phyloP scores from a whole-genome alignment of 2,113 vertebrate genomes.

The Crotalus tigris region DNA sequence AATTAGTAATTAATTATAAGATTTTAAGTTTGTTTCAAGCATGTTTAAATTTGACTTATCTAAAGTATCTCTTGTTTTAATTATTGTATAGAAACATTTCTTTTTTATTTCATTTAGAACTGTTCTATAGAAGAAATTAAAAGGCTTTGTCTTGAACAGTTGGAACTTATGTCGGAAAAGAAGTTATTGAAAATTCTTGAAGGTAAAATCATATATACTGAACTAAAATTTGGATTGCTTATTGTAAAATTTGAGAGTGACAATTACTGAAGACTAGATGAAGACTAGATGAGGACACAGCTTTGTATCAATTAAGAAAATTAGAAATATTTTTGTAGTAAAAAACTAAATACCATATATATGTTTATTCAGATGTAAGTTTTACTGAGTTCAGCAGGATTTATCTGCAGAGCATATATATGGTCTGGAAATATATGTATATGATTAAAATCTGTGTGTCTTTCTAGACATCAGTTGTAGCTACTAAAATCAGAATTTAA shows the following conservation, averaged over 20 bases:
- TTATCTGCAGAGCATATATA: neutral
- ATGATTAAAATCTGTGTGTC: neutral
- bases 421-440: neutral
- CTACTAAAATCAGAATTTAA: neutral
- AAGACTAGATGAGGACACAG: neutral
- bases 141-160: constrained; percentile 88
- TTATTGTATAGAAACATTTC: neutral
- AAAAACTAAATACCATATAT: neutral
- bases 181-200: constrained; percentile 88
- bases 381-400: neutral
- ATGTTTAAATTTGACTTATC: neutral
- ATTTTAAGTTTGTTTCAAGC: neutral
- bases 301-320: neutral
- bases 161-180: constrained; percentile 85
- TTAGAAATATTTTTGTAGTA: neutral
- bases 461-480: neutral
- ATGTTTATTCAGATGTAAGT: neutral
- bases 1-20: neutral
- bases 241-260: neutral
- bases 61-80: neutral
- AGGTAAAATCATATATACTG: constrained; percentile 72
- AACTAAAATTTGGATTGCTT: neutral
- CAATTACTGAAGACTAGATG: neutral
- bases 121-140: constrained; percentile 89
- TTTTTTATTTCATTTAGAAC: constrained; percentile 67